Base-by-base conservation (phyloP, 1,140 invertebrate genomes). In the Halictus rubicundus region DNA sequence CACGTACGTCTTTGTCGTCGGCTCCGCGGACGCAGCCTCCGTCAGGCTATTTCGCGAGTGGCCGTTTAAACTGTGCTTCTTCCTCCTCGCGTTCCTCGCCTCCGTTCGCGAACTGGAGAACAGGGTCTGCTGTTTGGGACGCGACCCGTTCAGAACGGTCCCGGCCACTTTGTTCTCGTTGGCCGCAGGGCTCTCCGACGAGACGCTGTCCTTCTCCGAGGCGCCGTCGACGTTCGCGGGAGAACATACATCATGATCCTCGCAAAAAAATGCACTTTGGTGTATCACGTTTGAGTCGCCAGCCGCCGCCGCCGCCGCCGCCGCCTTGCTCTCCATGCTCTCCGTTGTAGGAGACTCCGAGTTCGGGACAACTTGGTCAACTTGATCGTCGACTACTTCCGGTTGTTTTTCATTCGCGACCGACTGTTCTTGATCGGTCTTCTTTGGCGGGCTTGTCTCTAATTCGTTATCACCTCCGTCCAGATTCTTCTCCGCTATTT, bases 241-340 rank as follows among this genome's bases (percentile, higher is more conserved):
- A 1, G 78, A 70, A 32, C 84, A 75, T 16, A 80, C 14, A 16
- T 85, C 81, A 23, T 87, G 68, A 32, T 77, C 84, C 21, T 75
- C 54, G 7, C 70, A 73, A 21, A 74, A 76, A 86, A 89, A 85
- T 66, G 82, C 80, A 78, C 81, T 89, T 71, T 89, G 83, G 61
- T 82, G 79, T 60, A 75, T 73, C 71, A 52, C 57, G n/a, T 83
- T 78, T 52, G 72, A 64, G 14, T 37, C 21, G 1, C 23, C 61
- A 8, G 68, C 27, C 4, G n/a, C n/a, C n/a, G n/a, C n/a, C n/a
- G n/a, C n/a, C n/a, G 68, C 27, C 4, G n/a, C n/a, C n/a, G n/a
- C n/a, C n/a, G 77, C n/a, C 8, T 68, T 23, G 0, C 39, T n/a
- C 0, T 49, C n/a, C 19, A 16, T 52, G 25, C 59, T 27, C 37